Base-by-base conservation (phyloP, 2,888 invertebrate genomes). In the Chymomyza amoena region DNA sequence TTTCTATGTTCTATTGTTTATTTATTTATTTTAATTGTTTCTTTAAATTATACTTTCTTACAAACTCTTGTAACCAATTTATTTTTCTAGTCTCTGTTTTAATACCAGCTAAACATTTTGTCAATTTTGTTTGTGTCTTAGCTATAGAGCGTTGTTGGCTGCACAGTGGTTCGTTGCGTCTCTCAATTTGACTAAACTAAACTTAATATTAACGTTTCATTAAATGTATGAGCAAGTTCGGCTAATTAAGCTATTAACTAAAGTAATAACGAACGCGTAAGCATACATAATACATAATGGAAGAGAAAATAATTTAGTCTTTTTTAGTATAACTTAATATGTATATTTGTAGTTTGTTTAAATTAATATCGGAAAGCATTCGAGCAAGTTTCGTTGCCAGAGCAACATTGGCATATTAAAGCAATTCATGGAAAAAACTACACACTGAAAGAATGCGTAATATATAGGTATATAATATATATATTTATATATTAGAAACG, bases 301-400 rank as follows among this genome's bases (percentile, higher is more conserved):
- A 84, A 84, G 82, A 88, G 88, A 82, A 84, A 81, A 82, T 88
- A 80, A 87, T 88, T 84, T 82, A 87, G 87, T 87, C 87, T 87
- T 80, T 80, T 81, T 71, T 80, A 71, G 61, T 75, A 69, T 68
- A 82, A 82, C 87, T 82, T 87, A 87, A 61, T 70, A 15, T 6
- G 25, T 36, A 18, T 32, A 50, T 50, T 69, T 45, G 13, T 45
- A 70, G 60, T 61, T 15, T 57, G 54, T 70, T 77, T 72, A 80
- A 80, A 83, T 79, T 87, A 85, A 85, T 86, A 88, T 88, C 84
- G 88, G 79, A 79, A 61, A 79, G 66, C 70, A 66, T 73, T 78
- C 65, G 64, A 75, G 50, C 65, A 13, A 10, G 10, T 45, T 45
- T 4, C 39, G 39, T 45, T 45, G 39, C 39, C 39, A 45, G 13